Conservation (phyloP, 2,888 invertebrate genomes). For the Ochropleura leucogaster region DNA sequence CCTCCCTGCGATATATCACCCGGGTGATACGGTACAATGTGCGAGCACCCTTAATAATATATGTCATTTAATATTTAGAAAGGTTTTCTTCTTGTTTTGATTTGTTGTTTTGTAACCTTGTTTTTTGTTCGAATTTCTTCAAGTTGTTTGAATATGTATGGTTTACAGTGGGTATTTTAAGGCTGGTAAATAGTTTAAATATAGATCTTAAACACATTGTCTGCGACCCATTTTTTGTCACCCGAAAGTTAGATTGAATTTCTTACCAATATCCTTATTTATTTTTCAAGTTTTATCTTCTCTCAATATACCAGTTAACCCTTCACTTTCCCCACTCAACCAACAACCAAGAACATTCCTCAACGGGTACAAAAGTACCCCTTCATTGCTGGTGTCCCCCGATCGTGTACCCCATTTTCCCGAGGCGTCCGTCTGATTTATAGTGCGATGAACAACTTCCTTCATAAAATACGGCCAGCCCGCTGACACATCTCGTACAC, state of each 20-base stretch:
- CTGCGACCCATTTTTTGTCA: constrained; percentile 1
- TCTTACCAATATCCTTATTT: not conserved
- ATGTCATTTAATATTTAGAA: constrained; percentile 59
- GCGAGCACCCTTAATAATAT: constrained; percentile 57
- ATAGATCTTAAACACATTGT: not conserved
- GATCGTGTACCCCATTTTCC: constrained; percentile 61
- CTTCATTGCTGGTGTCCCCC: constrained; percentile 26
- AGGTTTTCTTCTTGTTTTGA: constrained; percentile 59
- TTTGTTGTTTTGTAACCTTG: constrained; percentile 49
- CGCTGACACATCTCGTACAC: constrained; percentile 61
- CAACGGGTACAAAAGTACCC: constrained; percentile 1
- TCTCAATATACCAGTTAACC: constrained; percentile 2
- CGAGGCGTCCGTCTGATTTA: constrained; percentile 81
- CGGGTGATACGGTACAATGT: constrained; percentile 54
- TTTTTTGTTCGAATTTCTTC: constrained; percentile 26
- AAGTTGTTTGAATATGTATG: constrained; percentile 35
- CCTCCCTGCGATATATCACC: constrained; percentile 80
- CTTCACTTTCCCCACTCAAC: not conserved
- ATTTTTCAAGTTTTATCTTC: not conserved
- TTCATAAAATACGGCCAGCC: constrained; percentile 81
- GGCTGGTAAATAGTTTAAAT: not conserved
- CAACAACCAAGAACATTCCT: not conserved
- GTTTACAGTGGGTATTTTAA: not conserved
- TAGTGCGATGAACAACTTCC: constrained; percentile 85
- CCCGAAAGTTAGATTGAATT: not conserved